Conservation (phyloP, 2,113 vertebrate species). For the Cettia cetti region DNA sequence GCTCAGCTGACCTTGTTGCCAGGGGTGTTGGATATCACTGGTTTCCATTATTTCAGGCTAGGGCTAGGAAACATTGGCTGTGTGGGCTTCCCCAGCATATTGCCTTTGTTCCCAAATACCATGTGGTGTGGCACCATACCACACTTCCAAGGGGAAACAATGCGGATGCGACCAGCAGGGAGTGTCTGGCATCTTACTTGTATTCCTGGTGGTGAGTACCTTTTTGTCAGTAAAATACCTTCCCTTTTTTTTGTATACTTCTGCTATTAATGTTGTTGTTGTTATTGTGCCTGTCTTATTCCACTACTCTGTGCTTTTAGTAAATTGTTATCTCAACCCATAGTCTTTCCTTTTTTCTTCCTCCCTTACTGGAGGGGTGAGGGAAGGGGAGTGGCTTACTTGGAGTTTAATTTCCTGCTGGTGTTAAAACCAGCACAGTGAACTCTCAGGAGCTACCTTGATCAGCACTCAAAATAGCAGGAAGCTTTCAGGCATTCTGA, state of each 20-base stretch:
- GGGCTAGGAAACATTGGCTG: neutral
- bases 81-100: neutral
- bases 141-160: neutral
- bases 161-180: accelerated
- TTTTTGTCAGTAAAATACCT: neutral
- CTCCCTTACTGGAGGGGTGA: neutral
- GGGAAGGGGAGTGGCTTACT: neutral
- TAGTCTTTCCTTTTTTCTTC: neutral
- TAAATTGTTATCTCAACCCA: neutral
- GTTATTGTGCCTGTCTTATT: neutral
- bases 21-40: accelerated
- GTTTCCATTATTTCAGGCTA: neutral
- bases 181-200: neutral
- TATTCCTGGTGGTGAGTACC: neutral
- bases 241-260: neutral
- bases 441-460: neutral
- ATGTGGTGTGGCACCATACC: neutral
- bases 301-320: neutral
- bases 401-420: neutral
- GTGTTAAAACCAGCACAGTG: neutral
- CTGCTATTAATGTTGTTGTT: neutral
- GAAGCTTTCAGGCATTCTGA: neutral
- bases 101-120: neutral
- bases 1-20: neutral
- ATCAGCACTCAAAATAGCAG: neutral